phyloP scores from a whole-genome alignment of 2,113 vertebrate species.

The Muntiacus muntjak region DNA sequence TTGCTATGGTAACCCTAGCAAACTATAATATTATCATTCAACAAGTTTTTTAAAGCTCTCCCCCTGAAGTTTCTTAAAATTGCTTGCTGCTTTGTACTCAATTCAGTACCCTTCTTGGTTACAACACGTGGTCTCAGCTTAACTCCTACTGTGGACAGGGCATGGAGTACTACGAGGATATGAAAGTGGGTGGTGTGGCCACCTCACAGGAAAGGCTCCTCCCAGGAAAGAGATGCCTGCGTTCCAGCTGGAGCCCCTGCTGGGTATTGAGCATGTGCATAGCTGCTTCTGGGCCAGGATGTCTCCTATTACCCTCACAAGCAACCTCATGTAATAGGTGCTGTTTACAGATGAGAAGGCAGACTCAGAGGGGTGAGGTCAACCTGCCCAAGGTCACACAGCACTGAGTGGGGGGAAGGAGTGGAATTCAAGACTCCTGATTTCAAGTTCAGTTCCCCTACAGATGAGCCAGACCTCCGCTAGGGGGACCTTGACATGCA shows the following conservation, averaged over 20 bases:
- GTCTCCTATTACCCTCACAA: neutral
- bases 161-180: neutral
- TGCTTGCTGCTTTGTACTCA: neutral
- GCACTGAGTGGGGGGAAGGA: neutral
- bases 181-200: neutral
- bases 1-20: neutral
- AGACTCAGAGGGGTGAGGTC: neutral
- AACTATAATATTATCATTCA: neutral
- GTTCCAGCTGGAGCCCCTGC: neutral
- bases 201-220: accelerated
- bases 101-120: neutral
- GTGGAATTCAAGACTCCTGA: neutral
- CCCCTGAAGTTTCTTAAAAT: neutral
- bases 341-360: neutral
- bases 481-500: neutral
- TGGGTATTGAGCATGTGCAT: accelerated
- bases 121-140: neutral
- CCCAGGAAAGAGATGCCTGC: accelerated
- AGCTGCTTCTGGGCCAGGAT: neutral
- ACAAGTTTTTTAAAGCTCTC: neutral
- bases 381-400: neutral
- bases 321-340: neutral
- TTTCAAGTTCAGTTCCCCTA: neutral
- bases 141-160: neutral
- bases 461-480: neutral